Percentiles rank a stretch among this genome's conserved stretches.
These are phyloP conservation scores for Aplysia californica DNA, from an alignment of 1,140 invertebrate genomes.

Conservation along the genomic window DNA sequence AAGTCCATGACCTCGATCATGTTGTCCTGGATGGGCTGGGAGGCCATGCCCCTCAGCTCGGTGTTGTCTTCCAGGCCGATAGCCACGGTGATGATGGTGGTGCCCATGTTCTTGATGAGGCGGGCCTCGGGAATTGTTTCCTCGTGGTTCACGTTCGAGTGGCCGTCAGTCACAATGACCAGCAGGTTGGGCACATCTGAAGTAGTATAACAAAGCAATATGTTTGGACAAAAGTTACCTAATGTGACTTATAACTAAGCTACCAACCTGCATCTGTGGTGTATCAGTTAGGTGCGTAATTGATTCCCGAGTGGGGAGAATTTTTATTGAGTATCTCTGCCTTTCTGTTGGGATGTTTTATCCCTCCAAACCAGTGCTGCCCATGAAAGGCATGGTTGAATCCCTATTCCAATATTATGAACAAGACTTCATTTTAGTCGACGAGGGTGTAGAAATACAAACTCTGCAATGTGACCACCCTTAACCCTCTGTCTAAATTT, in stretches of 20 bases:
- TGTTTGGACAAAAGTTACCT: background rate
- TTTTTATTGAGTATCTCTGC: too few species aligned
- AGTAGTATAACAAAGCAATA: background rate
- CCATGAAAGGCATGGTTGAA: too few species aligned
- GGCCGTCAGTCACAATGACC: slow-evolving; percentile 57
- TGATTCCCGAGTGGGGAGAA: too few species aligned
- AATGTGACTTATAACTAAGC: background rate
- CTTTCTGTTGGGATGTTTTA: too few species aligned
- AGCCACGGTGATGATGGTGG: slow-evolving; percentile 54
- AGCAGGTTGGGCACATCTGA: slow-evolving; percentile 55
- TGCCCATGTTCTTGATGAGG: slow-evolving; percentile 46
- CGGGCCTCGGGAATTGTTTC: slow-evolving; percentile 54
- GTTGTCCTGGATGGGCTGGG: slow-evolving; percentile 50
- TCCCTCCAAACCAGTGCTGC: too few species aligned
- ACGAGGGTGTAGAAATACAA: too few species aligned
- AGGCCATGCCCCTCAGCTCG: slow-evolving; percentile 54
- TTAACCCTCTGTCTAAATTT: too few species aligned
- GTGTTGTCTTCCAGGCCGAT: slow-evolving; percentile 43
- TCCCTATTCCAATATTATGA: too few species aligned
- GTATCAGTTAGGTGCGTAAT: too few species aligned
- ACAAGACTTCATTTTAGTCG: too few species aligned
- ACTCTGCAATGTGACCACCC: too few species aligned
- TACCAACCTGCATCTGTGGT: background rate
- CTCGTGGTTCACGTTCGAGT: slow-evolving; percentile 56
- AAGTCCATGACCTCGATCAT: slow-evolving; percentile 53